A percentile compares a stretch with the other conserved stretches of the same genome.
phyloP scores from a whole-genome alignment of 2,888 invertebrate species.

The Mimumesa dahlbomi region DNA sequence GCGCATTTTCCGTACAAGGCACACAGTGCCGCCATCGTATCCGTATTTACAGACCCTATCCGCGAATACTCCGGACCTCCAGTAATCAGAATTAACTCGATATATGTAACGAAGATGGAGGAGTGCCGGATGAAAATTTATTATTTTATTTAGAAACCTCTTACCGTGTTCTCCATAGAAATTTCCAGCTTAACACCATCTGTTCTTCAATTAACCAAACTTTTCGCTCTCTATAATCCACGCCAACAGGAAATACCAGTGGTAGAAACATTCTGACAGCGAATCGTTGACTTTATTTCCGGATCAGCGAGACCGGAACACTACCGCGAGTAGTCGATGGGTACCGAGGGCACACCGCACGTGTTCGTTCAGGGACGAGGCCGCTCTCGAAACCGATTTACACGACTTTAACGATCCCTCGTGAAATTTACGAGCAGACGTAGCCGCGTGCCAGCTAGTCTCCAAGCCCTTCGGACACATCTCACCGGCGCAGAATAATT shows the following conservation, averaged over 20 bases:
- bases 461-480: conserved; percentile 14
- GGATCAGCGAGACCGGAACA: conserved; percentile 10
- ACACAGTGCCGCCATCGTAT: conserved; percentile 36
- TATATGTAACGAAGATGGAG: conserved; percentile 2
- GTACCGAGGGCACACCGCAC: conserved; percentile 14
- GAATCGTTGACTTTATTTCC: neutral
- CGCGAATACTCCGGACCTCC: conserved; percentile 42
- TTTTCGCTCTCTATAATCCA: too few species aligned
- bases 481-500: conserved; percentile 43
- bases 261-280: too few species aligned
- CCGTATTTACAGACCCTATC: conserved; percentile 41
- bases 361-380: conserved; percentile 40
- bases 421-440: conserved; percentile 70
- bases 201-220: too few species aligned
- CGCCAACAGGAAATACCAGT: too few species aligned
- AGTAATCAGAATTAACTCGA: conserved; percentile 60
- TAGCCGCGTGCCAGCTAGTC: conserved; percentile 71
- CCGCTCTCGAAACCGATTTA: conserved; percentile 71
- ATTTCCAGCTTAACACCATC: too few species aligned
- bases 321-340: neutral
- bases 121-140: neutral
- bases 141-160: neutral
- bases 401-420: conserved; percentile 72
- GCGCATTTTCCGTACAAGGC: conserved; percentile 59
- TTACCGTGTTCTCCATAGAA: too few species aligned